These are phyloP conservation scores for Sebastes reedi DNA, from an alignment of 2,797 vertebrate genomes.

Conservation along the genomic window DNA sequence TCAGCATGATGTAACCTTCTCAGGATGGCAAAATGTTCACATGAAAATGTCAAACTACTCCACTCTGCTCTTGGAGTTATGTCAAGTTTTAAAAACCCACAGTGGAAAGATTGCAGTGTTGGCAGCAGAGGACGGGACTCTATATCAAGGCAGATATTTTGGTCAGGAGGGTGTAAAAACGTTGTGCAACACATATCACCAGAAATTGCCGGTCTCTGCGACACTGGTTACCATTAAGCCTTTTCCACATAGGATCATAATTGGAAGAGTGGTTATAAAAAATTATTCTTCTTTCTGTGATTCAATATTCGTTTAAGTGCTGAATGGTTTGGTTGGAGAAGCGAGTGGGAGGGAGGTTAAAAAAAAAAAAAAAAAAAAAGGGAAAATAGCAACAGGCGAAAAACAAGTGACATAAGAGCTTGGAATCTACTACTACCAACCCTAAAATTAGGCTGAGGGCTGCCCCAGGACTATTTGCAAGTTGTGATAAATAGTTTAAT, in stretches of 20 bases:
- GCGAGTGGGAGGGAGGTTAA: not conserved
- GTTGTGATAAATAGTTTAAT: slow-evolving; percentile 74
- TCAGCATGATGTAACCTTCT: slow-evolving; percentile 50
- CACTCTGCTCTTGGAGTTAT: slow-evolving; percentile 36
- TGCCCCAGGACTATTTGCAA: slow-evolving; percentile 64
- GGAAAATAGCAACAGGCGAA: slow-evolving; percentile 63
- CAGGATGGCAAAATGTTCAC: slow-evolving; percentile 55
- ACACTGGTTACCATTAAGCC: slow-evolving; percentile 48
- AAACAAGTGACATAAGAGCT: slow-evolving; percentile 78
- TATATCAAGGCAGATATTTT: slow-evolving; percentile 63
- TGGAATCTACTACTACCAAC: slow-evolving; percentile 80
- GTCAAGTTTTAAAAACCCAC: slow-evolving; percentile 47
- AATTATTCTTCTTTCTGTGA: slow-evolving; percentile 32
- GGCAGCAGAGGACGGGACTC: slow-evolving; percentile 35
- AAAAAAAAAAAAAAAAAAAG: not conserved
- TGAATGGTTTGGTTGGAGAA: slow-evolving; percentile 48
- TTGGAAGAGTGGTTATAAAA: slow-evolving; percentile 32
- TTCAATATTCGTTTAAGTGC: slow-evolving; percentile 45
- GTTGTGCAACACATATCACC: slow-evolving; percentile 45
- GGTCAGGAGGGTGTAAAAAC: slow-evolving; percentile 57
- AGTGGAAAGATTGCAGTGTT: slow-evolving; percentile 61
- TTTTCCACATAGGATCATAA: slow-evolving; percentile 43
- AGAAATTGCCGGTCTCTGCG: slow-evolving; percentile 60
- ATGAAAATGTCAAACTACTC: slow-evolving; percentile 60
- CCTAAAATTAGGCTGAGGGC: slow-evolving; percentile 76